Conservation (phyloP, 2,888 invertebrate species). For the Sphaeridia pumilis region DNA sequence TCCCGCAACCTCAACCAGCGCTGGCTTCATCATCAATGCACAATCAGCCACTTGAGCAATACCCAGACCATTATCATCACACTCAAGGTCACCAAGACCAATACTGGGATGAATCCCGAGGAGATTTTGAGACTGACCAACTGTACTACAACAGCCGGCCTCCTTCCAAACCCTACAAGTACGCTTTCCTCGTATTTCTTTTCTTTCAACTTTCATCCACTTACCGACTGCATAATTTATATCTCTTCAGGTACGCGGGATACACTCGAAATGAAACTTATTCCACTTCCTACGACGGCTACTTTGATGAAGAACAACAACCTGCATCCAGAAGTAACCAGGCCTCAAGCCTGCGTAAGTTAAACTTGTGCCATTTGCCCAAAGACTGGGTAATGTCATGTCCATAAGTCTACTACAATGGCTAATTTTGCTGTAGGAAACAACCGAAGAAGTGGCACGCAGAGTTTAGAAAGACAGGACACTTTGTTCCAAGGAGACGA, state of each 20-base stretch:
- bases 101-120: constrained; percentile 41
- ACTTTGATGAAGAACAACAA: too few relatives aligned
- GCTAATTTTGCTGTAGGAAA: constrained; percentile 20
- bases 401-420: neutral
- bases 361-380: too few relatives aligned
- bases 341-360: too few relatives aligned
- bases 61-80: constrained; percentile 17
- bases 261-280: constrained; percentile 14
- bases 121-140: constrained; percentile 53
- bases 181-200: neutral
- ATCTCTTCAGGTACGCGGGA: constrained; percentile 10
- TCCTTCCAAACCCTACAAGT: constrained; percentile 34
- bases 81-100: constrained; percentile 37
- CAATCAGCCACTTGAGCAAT: constrained; percentile 8
- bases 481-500: constrained; percentile 58
- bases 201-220: neutral
- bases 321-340: too few relatives aligned
- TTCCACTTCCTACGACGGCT: neutral
- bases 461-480: constrained; percentile 67
- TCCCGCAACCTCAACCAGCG: constrained; percentile 19
- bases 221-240: neutral
- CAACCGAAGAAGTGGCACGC: constrained; percentile 38
- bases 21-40: constrained; percentile 11
- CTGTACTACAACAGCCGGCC: constrained; percentile 83
- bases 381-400: neutral